Conservation (phyloP, 2,888 invertebrate genomes). For the Thymelicus sylvestris region DNA sequence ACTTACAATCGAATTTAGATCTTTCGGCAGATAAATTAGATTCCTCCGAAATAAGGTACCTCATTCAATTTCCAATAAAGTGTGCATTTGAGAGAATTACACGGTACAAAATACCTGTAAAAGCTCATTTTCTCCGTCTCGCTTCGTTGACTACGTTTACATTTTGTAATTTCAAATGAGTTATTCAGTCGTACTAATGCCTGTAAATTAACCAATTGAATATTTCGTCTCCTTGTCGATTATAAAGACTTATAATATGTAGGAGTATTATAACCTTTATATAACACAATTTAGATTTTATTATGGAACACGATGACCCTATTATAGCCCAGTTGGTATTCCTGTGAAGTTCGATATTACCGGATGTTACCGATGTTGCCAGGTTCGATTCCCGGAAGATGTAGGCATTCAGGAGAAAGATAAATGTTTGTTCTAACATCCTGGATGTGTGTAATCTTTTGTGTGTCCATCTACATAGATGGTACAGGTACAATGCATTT, state of each 20-base stretch:
- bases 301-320: no score
- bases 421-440: neutral
- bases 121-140: slow-evolving; percentile 2
- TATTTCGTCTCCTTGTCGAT: neutral
- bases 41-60: slow-evolving; percentile 28
- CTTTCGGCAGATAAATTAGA: slow-evolving; percentile 31
- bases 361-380: no score
- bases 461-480: no score
- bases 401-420: neutral
- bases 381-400: no score
- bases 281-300: no score
- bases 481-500: no score
- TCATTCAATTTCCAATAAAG: slow-evolving; percentile 31
- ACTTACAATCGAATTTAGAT: slow-evolving; percentile 31
- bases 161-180: slow-evolving; percentile 2
- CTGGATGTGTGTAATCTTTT: no score
- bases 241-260: no score
- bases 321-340: no score
- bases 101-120: slow-evolving; percentile 2
- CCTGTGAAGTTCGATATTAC: no score
- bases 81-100: slow-evolving; percentile 22
- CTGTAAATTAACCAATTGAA: slow-evolving; percentile 1
- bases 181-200: neutral
- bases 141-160: neutral
- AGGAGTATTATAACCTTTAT: no score